Percentiles rank a stretch among this genome's conserved stretches.
These are phyloP conservation scores for Gouania willdenowi DNA, from an alignment of 2,797 vertebrate species.

Conservation along the genomic window DNA sequence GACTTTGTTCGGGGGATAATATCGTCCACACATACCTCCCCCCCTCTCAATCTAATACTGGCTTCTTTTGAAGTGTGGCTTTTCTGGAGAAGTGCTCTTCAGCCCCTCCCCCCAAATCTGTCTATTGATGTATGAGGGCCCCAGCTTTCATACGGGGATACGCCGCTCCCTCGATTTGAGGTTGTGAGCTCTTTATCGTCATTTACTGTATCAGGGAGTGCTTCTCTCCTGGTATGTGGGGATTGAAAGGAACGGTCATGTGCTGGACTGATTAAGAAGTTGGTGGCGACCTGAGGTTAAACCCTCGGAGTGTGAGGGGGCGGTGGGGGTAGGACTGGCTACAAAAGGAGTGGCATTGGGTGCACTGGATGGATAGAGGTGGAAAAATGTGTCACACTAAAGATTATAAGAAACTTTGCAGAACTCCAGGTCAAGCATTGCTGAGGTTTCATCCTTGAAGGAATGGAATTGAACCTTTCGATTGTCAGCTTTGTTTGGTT, in stretches of 20 bases:
- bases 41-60: slow-evolving; percentile 36
- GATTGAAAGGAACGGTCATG: slow-evolving; percentile 70
- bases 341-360: slow-evolving; percentile 40
- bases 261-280: slow-evolving; percentile 73
- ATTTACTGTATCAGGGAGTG: slow-evolving; percentile 71
- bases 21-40: not conserved
- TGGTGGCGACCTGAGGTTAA: slow-evolving; percentile 68
- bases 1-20: slow-evolving; percentile 46
- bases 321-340: slow-evolving; percentile 4
- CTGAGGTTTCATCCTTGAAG: not conserved
- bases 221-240: slow-evolving; percentile 69
- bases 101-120: slow-evolving; percentile 52
- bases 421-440: slow-evolving; percentile 26
- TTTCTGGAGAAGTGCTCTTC: slow-evolving; percentile 62
- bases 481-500: slow-evolving; percentile 40
- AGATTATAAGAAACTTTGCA: slow-evolving; percentile 36
- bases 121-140: slow-evolving; percentile 64
- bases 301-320: slow-evolving; percentile 35
- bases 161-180: slow-evolving; percentile 52
- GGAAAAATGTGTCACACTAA: slow-evolving; percentile 53
- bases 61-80: slow-evolving; percentile 70
- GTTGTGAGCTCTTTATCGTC: slow-evolving; percentile 70
- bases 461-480: slow-evolving; percentile 23
- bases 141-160: slow-evolving; percentile 53
- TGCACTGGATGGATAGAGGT: slow-evolving; percentile 15